Conservation (phyloP, 2,113 vertebrate species). For the Bungarus multicinctus region DNA sequence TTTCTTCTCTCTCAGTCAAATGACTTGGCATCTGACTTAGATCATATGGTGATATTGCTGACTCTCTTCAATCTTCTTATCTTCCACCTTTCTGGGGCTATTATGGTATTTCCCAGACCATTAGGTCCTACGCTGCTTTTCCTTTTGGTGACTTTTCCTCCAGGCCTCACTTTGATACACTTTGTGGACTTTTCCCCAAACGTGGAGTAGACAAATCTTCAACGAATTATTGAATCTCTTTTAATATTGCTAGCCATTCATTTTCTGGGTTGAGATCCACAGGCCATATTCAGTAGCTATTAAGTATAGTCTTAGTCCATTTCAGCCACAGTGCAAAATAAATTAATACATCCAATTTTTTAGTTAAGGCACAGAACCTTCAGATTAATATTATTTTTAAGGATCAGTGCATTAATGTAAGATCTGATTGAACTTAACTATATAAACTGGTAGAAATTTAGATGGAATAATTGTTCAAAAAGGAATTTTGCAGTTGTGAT, state of each 20-base stretch:
- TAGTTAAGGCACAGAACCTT: neutral
- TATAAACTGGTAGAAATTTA: neutral
- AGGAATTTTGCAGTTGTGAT: neutral
- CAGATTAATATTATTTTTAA: neutral
- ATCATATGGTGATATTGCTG: neutral
- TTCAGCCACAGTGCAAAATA: neutral
- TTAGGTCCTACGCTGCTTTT: neutral
- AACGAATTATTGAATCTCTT: neutral
- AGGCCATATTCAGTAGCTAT: neutral
- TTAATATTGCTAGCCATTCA: neutral
- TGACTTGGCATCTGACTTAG: neutral
- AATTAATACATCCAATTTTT: neutral
- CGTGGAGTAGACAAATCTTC: neutral
- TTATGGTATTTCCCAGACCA: neutral
- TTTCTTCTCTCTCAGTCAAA: neutral
- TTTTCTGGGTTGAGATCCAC: neutral
- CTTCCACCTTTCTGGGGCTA: neutral
- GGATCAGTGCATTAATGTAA: neutral
- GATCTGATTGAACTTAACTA: neutral
- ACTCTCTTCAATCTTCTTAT: neutral
- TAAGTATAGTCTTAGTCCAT: neutral
- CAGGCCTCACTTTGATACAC: neutral
- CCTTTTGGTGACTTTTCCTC: neutral
- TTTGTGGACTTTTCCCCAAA: neutral
- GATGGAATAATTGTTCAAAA: neutral